phyloP scores from a whole-genome alignment of 92 coral and sea anemone species.

The Meandrina meandrites region DNA sequence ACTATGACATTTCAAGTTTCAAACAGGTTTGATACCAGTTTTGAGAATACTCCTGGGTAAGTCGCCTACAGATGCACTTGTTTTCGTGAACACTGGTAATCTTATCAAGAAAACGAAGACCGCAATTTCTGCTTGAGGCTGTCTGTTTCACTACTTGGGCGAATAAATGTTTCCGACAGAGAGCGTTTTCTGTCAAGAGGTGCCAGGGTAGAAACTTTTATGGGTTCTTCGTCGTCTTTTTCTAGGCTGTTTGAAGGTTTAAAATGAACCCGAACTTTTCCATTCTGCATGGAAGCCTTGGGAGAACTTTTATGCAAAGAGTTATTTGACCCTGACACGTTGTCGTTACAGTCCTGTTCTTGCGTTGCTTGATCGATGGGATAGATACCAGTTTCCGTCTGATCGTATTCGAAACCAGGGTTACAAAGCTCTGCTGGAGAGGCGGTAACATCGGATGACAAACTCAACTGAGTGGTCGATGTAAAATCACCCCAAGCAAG shows the following conservation, averaged over 20 bases:
- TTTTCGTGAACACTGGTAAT: background rate
- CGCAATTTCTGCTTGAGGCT: conserved; percentile 20
- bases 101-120: conserved; percentile 7
- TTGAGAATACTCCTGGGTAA: background rate
- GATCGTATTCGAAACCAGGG: conserved; percentile 35
- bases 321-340: background rate
- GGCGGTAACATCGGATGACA: background rate
- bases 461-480: background rate
- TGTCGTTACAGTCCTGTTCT: conserved; percentile 1
- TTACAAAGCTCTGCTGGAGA: conserved; percentile 40
- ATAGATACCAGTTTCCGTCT: conserved; percentile 13
- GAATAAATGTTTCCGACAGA: conserved; percentile 24
- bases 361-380: conserved; percentile 19
- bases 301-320: conserved; percentile 11
- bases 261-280: conserved; percentile 27
- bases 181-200: conserved; percentile 34
- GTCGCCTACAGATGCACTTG: background rate
- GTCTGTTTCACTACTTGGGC: conserved; percentile 10
- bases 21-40: background rate
- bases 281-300: conserved; percentile 3
- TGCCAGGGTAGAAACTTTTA: background rate
- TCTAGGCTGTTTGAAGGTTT: background rate
- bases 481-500: conserved; percentile 1
- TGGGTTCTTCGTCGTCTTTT: background rate
- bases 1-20: background rate